Conservation (phyloP, 2,113 vertebrate genomes). For the Polyodon spathula region DNA sequence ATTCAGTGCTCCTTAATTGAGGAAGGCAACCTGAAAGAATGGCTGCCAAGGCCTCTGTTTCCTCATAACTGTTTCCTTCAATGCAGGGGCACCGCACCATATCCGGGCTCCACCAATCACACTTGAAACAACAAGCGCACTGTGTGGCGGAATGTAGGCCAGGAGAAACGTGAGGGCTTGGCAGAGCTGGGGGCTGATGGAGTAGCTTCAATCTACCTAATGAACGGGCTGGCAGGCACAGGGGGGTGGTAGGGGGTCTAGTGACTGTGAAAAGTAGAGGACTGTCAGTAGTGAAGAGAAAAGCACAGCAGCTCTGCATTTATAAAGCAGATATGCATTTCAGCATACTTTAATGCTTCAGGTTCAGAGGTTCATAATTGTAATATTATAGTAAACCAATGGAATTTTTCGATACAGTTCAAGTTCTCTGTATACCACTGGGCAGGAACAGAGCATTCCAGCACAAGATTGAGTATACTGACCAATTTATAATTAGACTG, state of each 20-base stretch:
- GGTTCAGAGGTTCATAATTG: too few species aligned
- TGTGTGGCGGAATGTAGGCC: not conserved
- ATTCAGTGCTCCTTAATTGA: constrained; percentile 5
- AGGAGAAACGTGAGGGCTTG: constrained; percentile 1
- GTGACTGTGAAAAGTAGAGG: not conserved
- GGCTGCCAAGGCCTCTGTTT: not conserved
- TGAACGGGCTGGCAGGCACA: not conserved
- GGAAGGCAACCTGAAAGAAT: constrained; percentile 2
- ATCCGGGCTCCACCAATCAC: not conserved
- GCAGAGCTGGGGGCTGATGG: not conserved
- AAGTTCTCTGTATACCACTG: too few species aligned
- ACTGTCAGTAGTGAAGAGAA: too few species aligned
- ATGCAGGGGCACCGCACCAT: not conserved
- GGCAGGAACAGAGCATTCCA: too few species aligned
- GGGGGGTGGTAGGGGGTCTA: too few species aligned
- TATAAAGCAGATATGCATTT: too few species aligned
- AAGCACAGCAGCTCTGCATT: too few species aligned
- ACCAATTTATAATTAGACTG: not conserved
- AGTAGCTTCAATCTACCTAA: not conserved
- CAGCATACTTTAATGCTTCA: too few species aligned
- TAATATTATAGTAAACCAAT: too few species aligned
- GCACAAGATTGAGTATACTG: too few species aligned
- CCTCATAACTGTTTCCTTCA: not conserved
- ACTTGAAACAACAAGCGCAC: not conserved
- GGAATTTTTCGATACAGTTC: too few species aligned